Evolutionary conservation across 2,797 vertebrate genomes (phyloP).

Genomic region (Melanotaenia maccullochi): DNA sequence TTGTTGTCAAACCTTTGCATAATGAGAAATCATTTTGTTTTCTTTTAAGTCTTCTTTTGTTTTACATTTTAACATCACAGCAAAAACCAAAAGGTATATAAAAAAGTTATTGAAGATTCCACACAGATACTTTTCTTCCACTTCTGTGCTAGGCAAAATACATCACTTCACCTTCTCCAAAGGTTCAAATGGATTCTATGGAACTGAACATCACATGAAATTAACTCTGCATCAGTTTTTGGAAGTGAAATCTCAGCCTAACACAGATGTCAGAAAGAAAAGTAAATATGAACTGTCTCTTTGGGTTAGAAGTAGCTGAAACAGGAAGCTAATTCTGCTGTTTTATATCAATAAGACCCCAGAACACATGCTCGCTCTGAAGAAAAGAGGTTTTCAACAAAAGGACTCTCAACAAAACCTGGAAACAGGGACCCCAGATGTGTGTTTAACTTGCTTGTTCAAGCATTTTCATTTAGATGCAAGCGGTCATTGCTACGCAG

Average conservation of each 20-base stretch:
- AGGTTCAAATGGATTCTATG: conserved; percentile 36
- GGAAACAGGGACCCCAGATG: not conserved
- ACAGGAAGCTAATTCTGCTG: conserved; percentile 41
- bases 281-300: conserved; percentile 31
- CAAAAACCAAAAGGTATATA: not conserved
- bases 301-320: conserved; percentile 32
- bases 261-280: conserved; percentile 41
- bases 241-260: conserved; percentile 32
- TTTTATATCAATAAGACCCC: conserved; percentile 31
- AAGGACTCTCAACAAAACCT: conserved; percentile 28
- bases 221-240: conserved; percentile 30
- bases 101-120: conserved; percentile 31
- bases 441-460: conserved; percentile 7
- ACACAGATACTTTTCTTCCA: conserved; percentile 23
- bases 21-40: not conserved
- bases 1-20: conserved; percentile 1
- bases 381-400: conserved; percentile 15
- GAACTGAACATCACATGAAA: conserved; percentile 48
- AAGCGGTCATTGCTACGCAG: conserved; percentile 15
- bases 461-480: conserved; percentile 35
- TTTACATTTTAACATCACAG: conserved; percentile 18
- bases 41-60: not conserved
- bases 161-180: conserved; percentile 31
- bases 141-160: conserved; percentile 41
- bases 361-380: conserved; percentile 15